Percentiles rank a stretch among this genome's conserved stretches.
Conservation (phyloP, 2,113 vertebrate species). For the Pantherophis guttatus region DNA sequence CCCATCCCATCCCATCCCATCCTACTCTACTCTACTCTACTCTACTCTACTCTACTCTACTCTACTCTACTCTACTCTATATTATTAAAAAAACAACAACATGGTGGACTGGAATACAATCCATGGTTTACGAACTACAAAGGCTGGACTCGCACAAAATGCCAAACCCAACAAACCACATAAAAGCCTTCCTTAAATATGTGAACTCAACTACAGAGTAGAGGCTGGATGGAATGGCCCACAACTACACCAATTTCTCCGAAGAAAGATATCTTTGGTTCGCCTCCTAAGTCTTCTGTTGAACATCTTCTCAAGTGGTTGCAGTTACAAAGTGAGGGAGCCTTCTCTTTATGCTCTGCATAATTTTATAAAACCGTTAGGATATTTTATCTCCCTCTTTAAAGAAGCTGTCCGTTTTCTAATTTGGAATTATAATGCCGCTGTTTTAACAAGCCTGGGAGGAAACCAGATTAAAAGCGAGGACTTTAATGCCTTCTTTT, state of each 20-base stretch:
- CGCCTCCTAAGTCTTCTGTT: background rate
- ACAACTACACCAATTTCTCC: background rate
- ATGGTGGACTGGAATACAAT: background rate
- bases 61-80: too few species aligned
- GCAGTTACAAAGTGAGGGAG: background rate
- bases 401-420: background rate
- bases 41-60: too few species aligned
- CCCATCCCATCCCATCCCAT: too few species aligned
- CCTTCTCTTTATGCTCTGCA: background rate
- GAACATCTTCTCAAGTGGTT: background rate
- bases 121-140: background rate
- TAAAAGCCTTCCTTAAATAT: background rate
- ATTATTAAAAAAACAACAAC: background rate
- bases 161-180: background rate
- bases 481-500: background rate
- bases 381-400: background rate
- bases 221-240: background rate
- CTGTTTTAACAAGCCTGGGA: background rate
- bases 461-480: background rate
- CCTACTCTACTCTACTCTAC: too few species aligned
- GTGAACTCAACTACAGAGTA: background rate
- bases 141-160: background rate
- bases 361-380: background rate
- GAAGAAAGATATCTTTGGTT: background rate
- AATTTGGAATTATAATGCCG: background rate